These are phyloP conservation scores for Musca domestica DNA, from an alignment of 1,140 invertebrate genomes.

Conservation along the genomic window DNA sequence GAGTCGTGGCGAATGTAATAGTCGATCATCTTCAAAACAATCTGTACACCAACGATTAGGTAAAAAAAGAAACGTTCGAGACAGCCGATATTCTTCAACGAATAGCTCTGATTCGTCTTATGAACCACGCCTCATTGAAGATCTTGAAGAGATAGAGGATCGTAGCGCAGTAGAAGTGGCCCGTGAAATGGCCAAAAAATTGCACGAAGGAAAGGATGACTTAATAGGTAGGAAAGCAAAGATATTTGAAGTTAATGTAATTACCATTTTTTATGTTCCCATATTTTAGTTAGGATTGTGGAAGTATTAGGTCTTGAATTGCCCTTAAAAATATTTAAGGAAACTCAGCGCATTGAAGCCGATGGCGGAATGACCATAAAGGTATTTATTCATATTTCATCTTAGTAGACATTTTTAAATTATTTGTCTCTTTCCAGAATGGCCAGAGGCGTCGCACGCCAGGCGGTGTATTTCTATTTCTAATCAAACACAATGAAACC, in stretches of 20 bases:
- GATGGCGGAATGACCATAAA: slow-evolving; percentile 80
- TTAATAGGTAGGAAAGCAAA: slow-evolving; percentile 62
- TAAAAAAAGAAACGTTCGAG: neutral
- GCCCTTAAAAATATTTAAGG: slow-evolving; percentile 71
- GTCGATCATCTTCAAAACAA: slow-evolving; percentile 31
- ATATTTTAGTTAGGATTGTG: slow-evolving; percentile 68
- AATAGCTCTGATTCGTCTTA: slow-evolving; percentile 44
- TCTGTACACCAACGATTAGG: slow-evolving; percentile 24
- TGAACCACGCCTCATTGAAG: slow-evolving; percentile 51
- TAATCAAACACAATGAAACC: slow-evolving; percentile 72
- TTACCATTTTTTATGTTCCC: no score
- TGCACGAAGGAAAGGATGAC: slow-evolving; percentile 68
- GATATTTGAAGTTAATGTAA: neutral
- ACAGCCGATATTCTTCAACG: slow-evolving; percentile 38
- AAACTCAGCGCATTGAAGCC: slow-evolving; percentile 76
- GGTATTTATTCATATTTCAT: no score
- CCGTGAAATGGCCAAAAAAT: slow-evolving; percentile 67
- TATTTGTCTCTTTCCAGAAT: slow-evolving; percentile 59
- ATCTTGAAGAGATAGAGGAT: slow-evolving; percentile 50
- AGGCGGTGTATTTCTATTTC: slow-evolving; percentile 78
- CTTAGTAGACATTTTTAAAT: no score
- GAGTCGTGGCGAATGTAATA: neutral
- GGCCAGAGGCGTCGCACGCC: slow-evolving; percentile 76
- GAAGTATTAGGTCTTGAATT: slow-evolving; percentile 70
- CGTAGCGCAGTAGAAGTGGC: slow-evolving; percentile 62